phyloP scores from a whole-genome alignment of 1,140 invertebrate species.

The Leucophenga varia region DNA sequence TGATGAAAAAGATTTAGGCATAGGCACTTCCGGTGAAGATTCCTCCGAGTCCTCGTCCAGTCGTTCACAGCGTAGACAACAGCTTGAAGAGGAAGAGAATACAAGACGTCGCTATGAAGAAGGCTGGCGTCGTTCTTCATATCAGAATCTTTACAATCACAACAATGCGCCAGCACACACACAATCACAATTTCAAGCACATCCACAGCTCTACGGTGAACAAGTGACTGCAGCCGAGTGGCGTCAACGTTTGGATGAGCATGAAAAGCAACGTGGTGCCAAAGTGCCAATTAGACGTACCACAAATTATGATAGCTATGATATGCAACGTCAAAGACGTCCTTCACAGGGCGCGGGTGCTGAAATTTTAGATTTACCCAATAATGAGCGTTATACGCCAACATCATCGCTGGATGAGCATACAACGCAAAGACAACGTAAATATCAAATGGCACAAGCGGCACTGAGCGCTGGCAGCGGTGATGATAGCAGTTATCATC shows the following conservation, averaged over 20 bases:
- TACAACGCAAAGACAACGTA: slow-evolving; percentile 26
- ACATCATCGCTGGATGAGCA: slow-evolving; percentile 44
- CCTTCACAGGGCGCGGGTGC: slow-evolving; percentile 35
- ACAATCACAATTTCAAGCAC: slow-evolving; percentile 36
- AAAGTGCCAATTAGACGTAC: slow-evolving; percentile 16
- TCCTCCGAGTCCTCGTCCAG: slow-evolving; percentile 73
- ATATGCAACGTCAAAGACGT: slow-evolving; percentile 32
- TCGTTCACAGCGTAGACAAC: slow-evolving; percentile 65
- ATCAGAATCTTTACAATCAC: slow-evolving; percentile 40
- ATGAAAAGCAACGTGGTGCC: slow-evolving; percentile 32
- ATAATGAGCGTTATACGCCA: slow-evolving; percentile 25
- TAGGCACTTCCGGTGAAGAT: slow-evolving; percentile 83
- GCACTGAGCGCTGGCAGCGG: slow-evolving; percentile 26
- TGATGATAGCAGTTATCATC: slow-evolving; percentile 40
- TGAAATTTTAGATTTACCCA: slow-evolving; percentile 23
- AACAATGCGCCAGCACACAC: slow-evolving; percentile 1
- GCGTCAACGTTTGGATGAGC: slow-evolving; percentile 40
- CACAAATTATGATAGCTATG: slow-evolving; percentile 34
- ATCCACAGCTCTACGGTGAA: slow-evolving; percentile 46
- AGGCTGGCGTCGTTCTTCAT: slow-evolving; percentile 68
- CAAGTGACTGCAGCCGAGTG: slow-evolving; percentile 50
- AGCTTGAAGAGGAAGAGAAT: slow-evolving; percentile 59
- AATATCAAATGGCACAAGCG: slow-evolving; percentile 13
- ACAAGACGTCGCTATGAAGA: slow-evolving; percentile 65
- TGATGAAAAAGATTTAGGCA: slow-evolving; percentile 78